phyloP scores from a whole-genome alignment of 2,797 vertebrate species.

The Spheniscus humboldti region DNA sequence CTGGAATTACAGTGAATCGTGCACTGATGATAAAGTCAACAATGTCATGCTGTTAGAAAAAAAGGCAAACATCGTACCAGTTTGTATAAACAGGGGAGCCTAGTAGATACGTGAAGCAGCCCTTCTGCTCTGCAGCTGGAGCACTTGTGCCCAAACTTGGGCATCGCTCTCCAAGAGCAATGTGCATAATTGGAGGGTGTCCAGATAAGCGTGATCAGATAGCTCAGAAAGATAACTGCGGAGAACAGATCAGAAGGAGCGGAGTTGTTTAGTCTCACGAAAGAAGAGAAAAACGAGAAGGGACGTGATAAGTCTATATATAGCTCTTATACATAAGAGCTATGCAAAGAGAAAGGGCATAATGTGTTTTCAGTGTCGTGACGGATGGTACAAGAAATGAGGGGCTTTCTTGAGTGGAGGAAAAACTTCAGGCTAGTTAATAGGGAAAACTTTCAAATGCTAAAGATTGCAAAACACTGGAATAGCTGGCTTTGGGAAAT shows the following conservation, averaged over 20 bases:
- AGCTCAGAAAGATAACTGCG: not conserved
- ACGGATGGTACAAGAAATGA: not conserved
- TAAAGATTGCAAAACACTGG: not conserved
- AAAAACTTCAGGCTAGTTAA: not conserved
- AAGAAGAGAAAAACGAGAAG: not conserved
- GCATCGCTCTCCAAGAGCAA: not conserved
- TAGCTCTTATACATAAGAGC: not conserved
- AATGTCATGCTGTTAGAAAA: not conserved
- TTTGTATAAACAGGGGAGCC: not conserved
- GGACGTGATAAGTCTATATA: fast-evolving
- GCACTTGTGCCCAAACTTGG: slow-evolving; percentile 28
- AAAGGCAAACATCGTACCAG: not conserved
- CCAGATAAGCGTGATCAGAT: not conserved
- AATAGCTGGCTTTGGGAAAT: not conserved
- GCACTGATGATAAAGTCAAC: not conserved
- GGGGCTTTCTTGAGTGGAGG: not conserved
- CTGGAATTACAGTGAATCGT: not conserved
- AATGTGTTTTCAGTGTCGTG: not conserved
- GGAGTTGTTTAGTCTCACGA: not conserved
- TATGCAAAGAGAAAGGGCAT: not conserved
- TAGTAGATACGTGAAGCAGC: not conserved
- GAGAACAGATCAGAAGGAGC: not conserved
- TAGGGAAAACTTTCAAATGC: not conserved
- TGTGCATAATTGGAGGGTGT: not conserved
- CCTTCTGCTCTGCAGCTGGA: not conserved